phyloP scores from a whole-genome alignment of 64 coral and sea anemone species.

The Cladopsammia gracilis region DNA sequence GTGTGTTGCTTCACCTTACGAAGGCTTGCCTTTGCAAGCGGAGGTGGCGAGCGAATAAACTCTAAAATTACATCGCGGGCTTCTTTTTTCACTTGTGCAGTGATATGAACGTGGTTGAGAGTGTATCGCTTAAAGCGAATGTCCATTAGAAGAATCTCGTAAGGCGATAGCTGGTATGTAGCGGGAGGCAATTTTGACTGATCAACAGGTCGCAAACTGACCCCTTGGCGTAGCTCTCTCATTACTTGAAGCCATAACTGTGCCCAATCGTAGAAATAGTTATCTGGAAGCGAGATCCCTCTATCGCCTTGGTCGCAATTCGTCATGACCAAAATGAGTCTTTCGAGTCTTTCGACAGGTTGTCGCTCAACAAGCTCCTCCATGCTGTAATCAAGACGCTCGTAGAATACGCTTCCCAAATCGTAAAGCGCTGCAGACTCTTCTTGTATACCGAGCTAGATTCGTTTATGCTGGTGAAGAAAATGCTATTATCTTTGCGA shows the following conservation, averaged over 20 bases:
- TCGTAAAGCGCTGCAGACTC: conserved; percentile 77
- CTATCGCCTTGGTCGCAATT: conserved; percentile 79
- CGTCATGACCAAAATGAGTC: conserved; percentile 89
- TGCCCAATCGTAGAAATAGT: conserved; percentile 74
- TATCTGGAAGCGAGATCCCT: conserved; percentile 74
- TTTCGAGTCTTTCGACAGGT: conserved; percentile 74
- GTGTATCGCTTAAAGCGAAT: conserved; percentile 90
- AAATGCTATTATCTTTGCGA: conserved; percentile 82
- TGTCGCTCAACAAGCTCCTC: conserved; percentile 86
- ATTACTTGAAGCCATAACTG: conserved; percentile 96
- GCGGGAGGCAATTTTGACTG: conserved; percentile 74
- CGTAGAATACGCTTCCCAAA: conserved; percentile 85
- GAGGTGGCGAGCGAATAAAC: conserved; percentile 93
- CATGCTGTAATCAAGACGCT: conserved; percentile 92
- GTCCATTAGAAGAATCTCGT: conserved; percentile 90
- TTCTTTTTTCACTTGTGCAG: conserved; percentile 81
- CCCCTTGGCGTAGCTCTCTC: conserved; percentile 85
- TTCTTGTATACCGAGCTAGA: conserved; percentile 47
- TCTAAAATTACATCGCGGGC: conserved; percentile 94
- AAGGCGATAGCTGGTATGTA: conserved; percentile 88
- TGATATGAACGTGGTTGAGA: conserved; percentile 70
- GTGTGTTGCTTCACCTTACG: conserved; percentile 90
- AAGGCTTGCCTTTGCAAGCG: conserved; percentile 78
- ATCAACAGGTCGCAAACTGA: conserved; percentile 88
- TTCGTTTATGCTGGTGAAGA: conserved; percentile 65